Conservation (phyloP, 2,888 invertebrate species). For the Drosophila neutralis region DNA sequence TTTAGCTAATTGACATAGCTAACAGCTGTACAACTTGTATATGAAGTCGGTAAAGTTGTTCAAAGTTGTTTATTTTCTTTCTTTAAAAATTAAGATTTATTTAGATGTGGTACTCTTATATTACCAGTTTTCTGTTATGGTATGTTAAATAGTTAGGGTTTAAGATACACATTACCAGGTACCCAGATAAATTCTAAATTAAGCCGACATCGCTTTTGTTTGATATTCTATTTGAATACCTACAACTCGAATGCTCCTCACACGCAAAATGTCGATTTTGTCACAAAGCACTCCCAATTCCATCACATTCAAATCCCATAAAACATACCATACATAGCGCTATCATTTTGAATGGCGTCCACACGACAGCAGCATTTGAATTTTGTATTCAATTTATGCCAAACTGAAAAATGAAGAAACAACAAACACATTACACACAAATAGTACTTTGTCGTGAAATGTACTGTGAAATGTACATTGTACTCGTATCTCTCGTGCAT, state of each 20-base stretch:
- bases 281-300: slow-evolving; percentile 43
- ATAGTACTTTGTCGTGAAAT: slow-evolving; percentile 19
- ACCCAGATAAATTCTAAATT: background rate
- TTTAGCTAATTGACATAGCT: slow-evolving; percentile 29
- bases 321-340: slow-evolving; percentile 49
- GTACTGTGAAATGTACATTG: slow-evolving; percentile 33
- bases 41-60: slow-evolving; percentile 10
- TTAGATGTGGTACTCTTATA: background rate
- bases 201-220: background rate
- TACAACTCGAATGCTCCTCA: slow-evolving; percentile 1
- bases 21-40: slow-evolving; percentile 15
- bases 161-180: too few relatives aligned
- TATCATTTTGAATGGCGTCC: slow-evolving; percentile 45
- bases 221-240: slow-evolving; percentile 20
- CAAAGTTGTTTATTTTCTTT: background rate
- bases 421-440: slow-evolving; percentile 11
- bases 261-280: slow-evolving; percentile 10
- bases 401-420: slow-evolving; percentile 22
- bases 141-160: background rate
- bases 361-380: slow-evolving; percentile 42
- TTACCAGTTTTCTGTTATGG: background rate
- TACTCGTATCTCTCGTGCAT: slow-evolving; percentile 42
- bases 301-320: slow-evolving; percentile 59
- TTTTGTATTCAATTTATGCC: slow-evolving; percentile 28
- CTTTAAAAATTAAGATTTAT: background rate